Conservation (phyloP, 2,797 vertebrate genomes). For the Macrochelys suwanniensis region DNA sequence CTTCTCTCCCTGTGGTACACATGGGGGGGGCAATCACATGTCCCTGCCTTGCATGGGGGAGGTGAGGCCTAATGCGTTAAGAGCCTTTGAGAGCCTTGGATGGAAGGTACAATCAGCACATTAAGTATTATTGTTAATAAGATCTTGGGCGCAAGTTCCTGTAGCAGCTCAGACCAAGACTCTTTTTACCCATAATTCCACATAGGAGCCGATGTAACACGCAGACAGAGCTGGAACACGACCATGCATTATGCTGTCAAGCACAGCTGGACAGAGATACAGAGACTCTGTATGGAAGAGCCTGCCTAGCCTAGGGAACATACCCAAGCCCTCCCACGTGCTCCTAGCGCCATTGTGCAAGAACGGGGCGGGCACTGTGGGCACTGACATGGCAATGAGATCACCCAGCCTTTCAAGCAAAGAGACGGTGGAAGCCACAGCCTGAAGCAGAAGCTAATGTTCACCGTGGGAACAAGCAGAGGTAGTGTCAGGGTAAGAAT, state of each 20-base stretch:
- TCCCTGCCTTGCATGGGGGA: not conserved
- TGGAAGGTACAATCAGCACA: not conserved
- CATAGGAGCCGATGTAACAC: fast-evolving
- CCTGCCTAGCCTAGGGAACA: not conserved
- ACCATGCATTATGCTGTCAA: not conserved
- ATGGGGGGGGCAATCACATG: not conserved
- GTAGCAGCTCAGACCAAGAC: not conserved
- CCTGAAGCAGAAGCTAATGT: not conserved
- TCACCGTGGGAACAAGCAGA: not conserved
- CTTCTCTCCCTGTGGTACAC: slow-evolving; percentile 29
- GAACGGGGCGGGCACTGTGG: not conserved
- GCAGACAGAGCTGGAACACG: fast-evolving
- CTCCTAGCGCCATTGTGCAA: too few relatives aligned
- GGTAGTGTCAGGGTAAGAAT: not conserved
- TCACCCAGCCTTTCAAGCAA: not conserved
- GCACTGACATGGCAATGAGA: not conserved
- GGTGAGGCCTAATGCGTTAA: too few relatives aligned
- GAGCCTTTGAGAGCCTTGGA: not conserved
- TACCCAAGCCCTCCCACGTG: fast-evolving
- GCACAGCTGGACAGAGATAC: not conserved
- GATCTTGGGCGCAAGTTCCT: not conserved
- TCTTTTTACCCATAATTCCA: fast-evolving
- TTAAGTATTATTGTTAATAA: not conserved
- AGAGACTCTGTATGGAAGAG: fast-evolving
- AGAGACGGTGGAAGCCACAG: not conserved